Evolutionary conservation across 1,140 invertebrate species (phyloP).

Genomic region (Drosophila santomea): DNA sequence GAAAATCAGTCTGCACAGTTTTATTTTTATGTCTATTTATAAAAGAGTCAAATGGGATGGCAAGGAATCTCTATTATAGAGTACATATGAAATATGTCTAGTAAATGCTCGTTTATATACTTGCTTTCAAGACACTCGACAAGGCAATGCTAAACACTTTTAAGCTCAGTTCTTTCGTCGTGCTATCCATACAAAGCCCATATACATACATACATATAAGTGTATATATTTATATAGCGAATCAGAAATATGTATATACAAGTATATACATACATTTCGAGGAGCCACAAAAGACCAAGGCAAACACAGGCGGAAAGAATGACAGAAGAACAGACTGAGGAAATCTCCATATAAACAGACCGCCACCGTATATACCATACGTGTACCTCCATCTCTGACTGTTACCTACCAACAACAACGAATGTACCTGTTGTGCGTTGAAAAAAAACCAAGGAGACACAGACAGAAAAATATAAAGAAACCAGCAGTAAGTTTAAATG

Average conservation of each 20-base stretch:
- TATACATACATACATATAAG: conserved; percentile 14
- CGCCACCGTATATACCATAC: conserved; percentile 43
- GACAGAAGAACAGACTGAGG: conserved; percentile 51
- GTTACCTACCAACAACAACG: conserved; percentile 43
- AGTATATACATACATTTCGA: conserved; percentile 39
- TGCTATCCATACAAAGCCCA: conserved; percentile 42
- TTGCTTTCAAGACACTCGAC: conserved; percentile 42
- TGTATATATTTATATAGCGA: conserved; percentile 39
- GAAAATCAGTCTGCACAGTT: conserved; percentile 1
- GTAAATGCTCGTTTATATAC: conserved; percentile 22
- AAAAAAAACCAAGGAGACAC: conserved; percentile 46
- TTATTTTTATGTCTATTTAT: conserved; percentile 24
- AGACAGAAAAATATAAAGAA: conserved; percentile 30
- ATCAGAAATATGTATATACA: conserved; percentile 23
- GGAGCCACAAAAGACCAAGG: conserved; percentile 57
- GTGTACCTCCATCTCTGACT: conserved; percentile 15
- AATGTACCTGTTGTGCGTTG: conserved; percentile 61
- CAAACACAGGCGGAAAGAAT: conserved; percentile 48
- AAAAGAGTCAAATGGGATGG: conserved; percentile 64
- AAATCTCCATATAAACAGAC: conserved; percentile 62
- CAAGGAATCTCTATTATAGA: conserved; percentile 25
- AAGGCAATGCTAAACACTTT: conserved; percentile 61
- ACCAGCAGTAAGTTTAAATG: conserved; percentile 40
- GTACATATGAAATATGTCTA: conserved; percentile 15
- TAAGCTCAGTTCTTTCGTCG: conserved; percentile 56